Conservation (phyloP, 2,113 vertebrate species). For the Pygoscelis adeliae region DNA sequence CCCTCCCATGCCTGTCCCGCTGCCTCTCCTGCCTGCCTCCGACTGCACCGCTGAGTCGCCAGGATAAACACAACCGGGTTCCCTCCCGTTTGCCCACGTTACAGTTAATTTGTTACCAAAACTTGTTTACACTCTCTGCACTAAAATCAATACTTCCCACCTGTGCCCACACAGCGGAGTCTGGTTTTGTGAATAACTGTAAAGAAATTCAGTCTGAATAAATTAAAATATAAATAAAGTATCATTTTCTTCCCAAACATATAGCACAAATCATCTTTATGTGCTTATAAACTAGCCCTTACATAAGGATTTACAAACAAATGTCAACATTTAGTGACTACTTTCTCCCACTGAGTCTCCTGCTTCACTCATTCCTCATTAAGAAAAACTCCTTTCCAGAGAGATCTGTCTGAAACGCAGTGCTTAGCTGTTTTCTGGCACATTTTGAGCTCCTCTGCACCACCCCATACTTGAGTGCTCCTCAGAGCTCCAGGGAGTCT, state of each 20-base stretch:
- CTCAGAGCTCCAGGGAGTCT: not conserved
- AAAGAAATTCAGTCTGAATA: not conserved
- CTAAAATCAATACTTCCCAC: not conserved
- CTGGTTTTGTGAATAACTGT: not conserved
- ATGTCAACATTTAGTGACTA: not conserved
- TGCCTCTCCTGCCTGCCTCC: not conserved
- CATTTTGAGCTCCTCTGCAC: not conserved
- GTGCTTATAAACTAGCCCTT: not conserved
- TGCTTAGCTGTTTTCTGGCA: not conserved
- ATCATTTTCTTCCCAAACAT: not conserved
- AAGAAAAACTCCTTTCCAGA: not conserved
- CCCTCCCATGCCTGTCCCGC: not conserved
- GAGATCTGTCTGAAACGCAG: fast-evolving
- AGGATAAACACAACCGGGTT: not conserved
- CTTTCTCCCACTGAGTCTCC: not conserved
- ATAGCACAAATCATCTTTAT: not conserved
- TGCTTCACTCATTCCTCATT: not conserved
- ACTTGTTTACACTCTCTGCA: not conserved
- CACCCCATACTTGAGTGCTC: not conserved
- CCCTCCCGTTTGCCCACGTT: not conserved
- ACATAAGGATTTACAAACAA: not conserved
- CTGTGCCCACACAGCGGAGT: not conserved
- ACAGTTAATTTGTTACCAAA: not conserved
- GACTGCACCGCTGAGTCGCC: too few relatives aligned
- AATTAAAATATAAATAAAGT: not conserved